These are phyloP conservation scores for Sarcoramphus papa DNA, from an alignment of 2,797 vertebrate genomes.

Conservation along the genomic window DNA sequence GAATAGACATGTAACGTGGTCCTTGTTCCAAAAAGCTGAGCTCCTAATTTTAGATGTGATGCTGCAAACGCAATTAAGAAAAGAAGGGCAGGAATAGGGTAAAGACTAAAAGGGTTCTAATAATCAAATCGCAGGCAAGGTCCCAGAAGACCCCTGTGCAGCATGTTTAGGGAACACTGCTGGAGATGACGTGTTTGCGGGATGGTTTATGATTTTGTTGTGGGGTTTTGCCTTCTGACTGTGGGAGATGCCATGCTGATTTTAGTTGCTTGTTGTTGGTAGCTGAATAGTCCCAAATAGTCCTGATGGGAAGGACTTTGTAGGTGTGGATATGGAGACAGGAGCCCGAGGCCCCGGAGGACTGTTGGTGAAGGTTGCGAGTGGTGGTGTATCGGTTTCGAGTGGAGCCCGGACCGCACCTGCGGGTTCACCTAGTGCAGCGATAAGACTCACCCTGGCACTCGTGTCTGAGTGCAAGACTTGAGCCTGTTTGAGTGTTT, in stretches of 20 bases:
- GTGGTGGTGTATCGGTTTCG: neutral
- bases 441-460: neutral
- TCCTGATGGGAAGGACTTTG: neutral
- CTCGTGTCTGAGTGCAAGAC: neutral
- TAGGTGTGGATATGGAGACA: neutral
- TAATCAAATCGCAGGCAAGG: constrained; percentile 26
- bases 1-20: neutral
- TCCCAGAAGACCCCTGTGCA: neutral
- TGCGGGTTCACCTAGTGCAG: neutral
- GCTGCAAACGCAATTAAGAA: constrained; percentile 58
- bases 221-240: neutral
- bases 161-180: neutral
- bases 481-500: neutral
- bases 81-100: constrained; percentile 59
- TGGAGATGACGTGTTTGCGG: neutral
- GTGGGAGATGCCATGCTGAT: neutral
- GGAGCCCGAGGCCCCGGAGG: neutral
- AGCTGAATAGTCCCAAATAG: neutral
- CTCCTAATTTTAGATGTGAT: constrained; percentile 54
- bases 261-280: neutral
- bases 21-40: constrained; percentile 45
- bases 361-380: neutral
- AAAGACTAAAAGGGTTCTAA: constrained; percentile 53
- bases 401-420: neutral
- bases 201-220: neutral